Evolutionary conservation across 1,140 invertebrate species (phyloP).

Genomic region (Antheraea pernyi): DNA sequence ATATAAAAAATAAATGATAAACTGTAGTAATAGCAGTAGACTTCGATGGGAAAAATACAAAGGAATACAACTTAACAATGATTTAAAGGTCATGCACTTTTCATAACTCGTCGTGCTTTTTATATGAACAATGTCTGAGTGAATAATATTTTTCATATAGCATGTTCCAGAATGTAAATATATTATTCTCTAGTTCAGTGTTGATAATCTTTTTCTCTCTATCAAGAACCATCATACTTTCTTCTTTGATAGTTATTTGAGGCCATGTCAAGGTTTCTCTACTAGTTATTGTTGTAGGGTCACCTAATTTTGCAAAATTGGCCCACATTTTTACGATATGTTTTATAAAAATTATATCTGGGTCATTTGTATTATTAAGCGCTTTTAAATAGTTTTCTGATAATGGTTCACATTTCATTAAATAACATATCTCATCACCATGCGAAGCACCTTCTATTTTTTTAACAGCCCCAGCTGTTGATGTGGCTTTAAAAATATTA

Average conservation of each 20-base stretch:
- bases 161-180: slow-evolving; percentile 58
- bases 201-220: slow-evolving; percentile 40
- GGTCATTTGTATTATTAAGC: slow-evolving; percentile 32
- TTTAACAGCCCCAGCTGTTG: slow-evolving; percentile 32
- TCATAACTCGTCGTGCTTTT: slow-evolving; percentile 35
- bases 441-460: slow-evolving; percentile 55
- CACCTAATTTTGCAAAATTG: slow-evolving; percentile 72
- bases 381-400: slow-evolving; percentile 55
- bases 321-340: slow-evolving; percentile 66
- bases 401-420: slow-evolving; percentile 61
- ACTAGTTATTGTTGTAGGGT: slow-evolving; percentile 50
- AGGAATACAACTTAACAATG: too few species aligned
- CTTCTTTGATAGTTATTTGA: slow-evolving; percentile 39
- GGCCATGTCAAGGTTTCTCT: slow-evolving; percentile 43
- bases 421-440: slow-evolving; percentile 67
- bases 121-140: slow-evolving; percentile 30
- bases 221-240: slow-evolving; percentile 47
- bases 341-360: slow-evolving; percentile 54
- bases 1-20: background rate
- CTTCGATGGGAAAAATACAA: too few species aligned
- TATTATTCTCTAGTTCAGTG: slow-evolving; percentile 38
- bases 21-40: background rate
- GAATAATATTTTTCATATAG: slow-evolving; percentile 53
- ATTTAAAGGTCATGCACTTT: background rate
- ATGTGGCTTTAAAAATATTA: slow-evolving; percentile 52